Percentiles rank a stretch among this genome's conserved stretches.
These are phyloP conservation scores for Augochlorella aurata DNA, from an alignment of 2,888 invertebrate species.

Conservation along the genomic window DNA sequence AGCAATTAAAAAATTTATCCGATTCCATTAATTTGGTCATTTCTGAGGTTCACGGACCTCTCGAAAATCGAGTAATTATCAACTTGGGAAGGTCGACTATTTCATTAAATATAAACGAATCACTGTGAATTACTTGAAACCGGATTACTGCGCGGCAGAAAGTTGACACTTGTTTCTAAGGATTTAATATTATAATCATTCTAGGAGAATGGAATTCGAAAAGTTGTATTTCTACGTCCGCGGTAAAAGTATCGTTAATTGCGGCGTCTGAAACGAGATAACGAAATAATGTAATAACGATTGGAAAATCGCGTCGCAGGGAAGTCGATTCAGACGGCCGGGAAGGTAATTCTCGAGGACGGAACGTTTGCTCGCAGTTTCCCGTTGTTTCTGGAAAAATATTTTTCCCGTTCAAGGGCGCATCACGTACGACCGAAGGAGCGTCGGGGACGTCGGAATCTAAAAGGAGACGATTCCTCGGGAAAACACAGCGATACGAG, in stretches of 20 bases:
- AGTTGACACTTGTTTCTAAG: no score
- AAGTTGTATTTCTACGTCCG: no score
- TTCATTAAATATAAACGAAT: no score
- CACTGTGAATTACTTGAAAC: no score
- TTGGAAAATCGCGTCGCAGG: background rate
- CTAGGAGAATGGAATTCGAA: no score
- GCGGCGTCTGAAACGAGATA: background rate
- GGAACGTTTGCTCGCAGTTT: constrained; percentile 5
- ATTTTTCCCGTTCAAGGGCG: constrained; percentile 44
- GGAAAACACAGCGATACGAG: constrained; percentile 32
- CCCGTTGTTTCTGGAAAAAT: constrained; percentile 26
- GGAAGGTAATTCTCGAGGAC: background rate
- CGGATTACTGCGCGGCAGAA: no score
- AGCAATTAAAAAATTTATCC: no score
- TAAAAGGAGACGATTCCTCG: constrained; percentile 43
- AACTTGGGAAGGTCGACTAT: no score
- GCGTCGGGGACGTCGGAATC: constrained; percentile 28
- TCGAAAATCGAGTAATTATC: no score
- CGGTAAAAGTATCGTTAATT: background rate
- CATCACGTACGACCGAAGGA: constrained; percentile 29
- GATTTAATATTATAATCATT: no score
- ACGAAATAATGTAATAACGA: background rate
- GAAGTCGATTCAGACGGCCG: background rate
- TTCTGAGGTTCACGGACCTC: no score
- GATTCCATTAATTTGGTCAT: no score